Conservation (phyloP, 2,113 vertebrate species). For the Daphoenositta chrysoptera region DNA sequence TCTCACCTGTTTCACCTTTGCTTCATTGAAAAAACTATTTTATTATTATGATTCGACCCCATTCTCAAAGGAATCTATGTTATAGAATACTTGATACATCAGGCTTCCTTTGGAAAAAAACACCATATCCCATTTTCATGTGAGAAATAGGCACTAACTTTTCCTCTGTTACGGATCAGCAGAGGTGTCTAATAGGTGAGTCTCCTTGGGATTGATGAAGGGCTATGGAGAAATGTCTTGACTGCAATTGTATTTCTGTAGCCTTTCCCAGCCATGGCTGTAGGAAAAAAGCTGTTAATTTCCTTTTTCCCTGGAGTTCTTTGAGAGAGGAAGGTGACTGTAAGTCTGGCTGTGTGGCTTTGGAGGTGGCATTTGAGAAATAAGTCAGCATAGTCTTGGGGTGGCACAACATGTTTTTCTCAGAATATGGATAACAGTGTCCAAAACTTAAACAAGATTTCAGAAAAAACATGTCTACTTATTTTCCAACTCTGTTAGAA, state of each 20-base stretch:
- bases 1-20: background rate
- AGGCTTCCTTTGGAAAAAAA: background rate
- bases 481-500: background rate
- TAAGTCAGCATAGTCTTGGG: background rate
- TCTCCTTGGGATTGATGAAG: background rate
- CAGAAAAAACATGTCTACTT: background rate
- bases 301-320: background rate
- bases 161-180: background rate
- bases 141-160: background rate
- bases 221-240: background rate
- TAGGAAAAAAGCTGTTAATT: background rate
- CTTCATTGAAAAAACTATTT: background rate
- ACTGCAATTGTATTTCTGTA: fast-evolving
- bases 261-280: background rate
- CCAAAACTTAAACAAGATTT: background rate
- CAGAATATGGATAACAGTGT: background rate
- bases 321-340: background rate
- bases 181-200: background rate
- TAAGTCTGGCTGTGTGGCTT: background rate
- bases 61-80: background rate
- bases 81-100: background rate
- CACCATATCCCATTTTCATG: background rate
- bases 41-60: background rate
- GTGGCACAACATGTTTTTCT: background rate
- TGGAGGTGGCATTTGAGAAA: background rate